Percentiles rank a stretch among this genome's conserved stretches.
Evolutionary conservation across 2,797 vertebrate species (phyloP).

Genomic region (Podargus strigoides): DNA sequence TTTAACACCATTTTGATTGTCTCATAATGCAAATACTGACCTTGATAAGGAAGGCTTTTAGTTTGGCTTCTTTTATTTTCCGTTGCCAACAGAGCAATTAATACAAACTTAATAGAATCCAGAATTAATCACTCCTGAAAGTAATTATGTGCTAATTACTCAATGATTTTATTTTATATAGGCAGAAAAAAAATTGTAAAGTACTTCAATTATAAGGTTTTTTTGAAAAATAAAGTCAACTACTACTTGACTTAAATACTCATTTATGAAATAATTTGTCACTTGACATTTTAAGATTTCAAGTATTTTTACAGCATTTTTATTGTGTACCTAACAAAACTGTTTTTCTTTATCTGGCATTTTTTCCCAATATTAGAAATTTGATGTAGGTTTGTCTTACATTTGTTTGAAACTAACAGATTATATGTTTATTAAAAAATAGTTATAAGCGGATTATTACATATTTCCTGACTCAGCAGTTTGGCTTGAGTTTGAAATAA

Average conservation of each 20-base stretch:
- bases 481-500: background rate
- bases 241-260: conserved; percentile 64
- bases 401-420: background rate
- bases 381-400: background rate
- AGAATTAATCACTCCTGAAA: conserved; percentile 57
- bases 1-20: background rate
- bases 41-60: background rate
- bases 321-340: background rate
- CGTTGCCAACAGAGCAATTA: conserved; percentile 3
- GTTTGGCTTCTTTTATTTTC: background rate
- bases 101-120: conserved; percentile 29
- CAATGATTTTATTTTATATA: conserved; percentile 72
- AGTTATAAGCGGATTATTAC: background rate
- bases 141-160: conserved; percentile 65
- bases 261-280: conserved; percentile 63
- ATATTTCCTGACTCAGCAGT: background rate
- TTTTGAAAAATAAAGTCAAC: conserved; percentile 59
- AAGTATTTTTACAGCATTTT: conserved; percentile 17
- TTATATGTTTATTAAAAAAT: background rate
- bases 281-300: conserved; percentile 62
- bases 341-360: background rate
- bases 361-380: background rate
- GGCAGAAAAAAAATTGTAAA: conserved; percentile 18
- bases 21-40: conserved; percentile 23
- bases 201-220: conserved; percentile 51